Evolutionary conservation across 2,797 vertebrate genomes (phyloP), one percentile per base, ranked within the genome.

Genomic region (Peromyscus aztecus): DNA sequence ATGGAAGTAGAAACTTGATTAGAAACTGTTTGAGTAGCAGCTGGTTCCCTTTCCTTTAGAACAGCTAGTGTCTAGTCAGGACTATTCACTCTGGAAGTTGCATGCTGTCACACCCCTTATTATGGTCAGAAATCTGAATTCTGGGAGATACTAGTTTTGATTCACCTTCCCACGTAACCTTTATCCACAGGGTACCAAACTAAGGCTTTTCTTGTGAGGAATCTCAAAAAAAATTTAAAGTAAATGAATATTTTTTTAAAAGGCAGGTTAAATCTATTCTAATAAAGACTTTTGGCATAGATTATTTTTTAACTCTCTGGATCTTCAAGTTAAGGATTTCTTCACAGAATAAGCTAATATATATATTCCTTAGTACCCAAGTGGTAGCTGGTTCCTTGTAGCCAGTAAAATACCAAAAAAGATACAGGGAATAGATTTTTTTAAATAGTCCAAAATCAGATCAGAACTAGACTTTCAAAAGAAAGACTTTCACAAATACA

Each of bases 21-120:
- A 59, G 89, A 96, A 94, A 61, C 77, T 76, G 78, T 4, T 90
- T 95, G 59, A 92, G 9, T 94, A 85, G 46, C 96, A 95, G 59
- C 23, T 85, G 85, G 76, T 96, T 94, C 97, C 14, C 63, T 97
- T 89, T 95, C 94, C 84, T 90, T 93, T 96, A 92, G 63, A 94
- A 85, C 77, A 94, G 29, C 95, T 95, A 69, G 96, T 90, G 97
- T 96, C 67, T 94, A 73, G 19, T 95, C 96, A 78, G 92, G 87
- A 73, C 73, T 6, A 0, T 97, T 95, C 94, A 27, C 96, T 94
- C 87, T 90, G 57, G 52, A 90, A 97, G 55, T 29, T 95, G n/a
- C 76, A 57, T 75, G 19, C 88, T 69, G 24, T 84, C 73, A 75
- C 2, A 95, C 78, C 71, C 61, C 12, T 37, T 92, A 4, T 94